Percentiles rank a stretch among this genome's conserved stretches.
Conservation (phyloP, 2,888 invertebrate genomes). For the Cylloceria caligata region DNA sequence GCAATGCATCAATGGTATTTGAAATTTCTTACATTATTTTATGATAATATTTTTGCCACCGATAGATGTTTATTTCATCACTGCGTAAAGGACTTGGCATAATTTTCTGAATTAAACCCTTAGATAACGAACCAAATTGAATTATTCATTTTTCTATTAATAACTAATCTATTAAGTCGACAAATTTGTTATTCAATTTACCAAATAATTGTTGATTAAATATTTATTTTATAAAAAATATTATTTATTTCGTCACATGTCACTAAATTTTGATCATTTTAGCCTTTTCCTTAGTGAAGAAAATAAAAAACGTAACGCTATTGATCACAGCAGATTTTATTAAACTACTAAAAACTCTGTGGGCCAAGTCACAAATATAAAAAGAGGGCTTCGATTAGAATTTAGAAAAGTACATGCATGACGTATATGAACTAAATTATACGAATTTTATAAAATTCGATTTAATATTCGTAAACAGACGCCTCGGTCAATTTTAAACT, state of each 20-base stretch:
- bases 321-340: constrained; percentile 12
- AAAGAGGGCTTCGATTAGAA: not conserved
- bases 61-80: too few species aligned
- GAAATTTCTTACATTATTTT: too few species aligned
- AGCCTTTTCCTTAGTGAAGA: not conserved
- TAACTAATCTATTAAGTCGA: too few species aligned
- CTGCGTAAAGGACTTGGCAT: too few species aligned
- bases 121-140: too few species aligned
- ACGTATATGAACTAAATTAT: not conserved
- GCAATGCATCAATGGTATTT: too few species aligned
- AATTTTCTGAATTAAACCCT: too few species aligned
- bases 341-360: not conserved
- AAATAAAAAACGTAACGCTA: not conserved
- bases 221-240: not conserved
- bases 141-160: too few species aligned
- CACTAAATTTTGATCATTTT: not conserved
- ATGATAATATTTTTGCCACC: too few species aligned
- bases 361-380: not conserved
- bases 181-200: too few species aligned
- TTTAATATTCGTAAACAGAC: not conserved
- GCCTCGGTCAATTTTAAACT: not conserved
- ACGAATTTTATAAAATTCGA: not conserved
- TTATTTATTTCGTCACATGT: not conserved
- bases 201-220: too few species aligned
- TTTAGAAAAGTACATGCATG: too few species aligned